Evolutionary conservation across 2,888 invertebrate genomes (phyloP), one percentile per base, ranked within the genome.

Genomic region (Nephrocerus scutellatus): DNA sequence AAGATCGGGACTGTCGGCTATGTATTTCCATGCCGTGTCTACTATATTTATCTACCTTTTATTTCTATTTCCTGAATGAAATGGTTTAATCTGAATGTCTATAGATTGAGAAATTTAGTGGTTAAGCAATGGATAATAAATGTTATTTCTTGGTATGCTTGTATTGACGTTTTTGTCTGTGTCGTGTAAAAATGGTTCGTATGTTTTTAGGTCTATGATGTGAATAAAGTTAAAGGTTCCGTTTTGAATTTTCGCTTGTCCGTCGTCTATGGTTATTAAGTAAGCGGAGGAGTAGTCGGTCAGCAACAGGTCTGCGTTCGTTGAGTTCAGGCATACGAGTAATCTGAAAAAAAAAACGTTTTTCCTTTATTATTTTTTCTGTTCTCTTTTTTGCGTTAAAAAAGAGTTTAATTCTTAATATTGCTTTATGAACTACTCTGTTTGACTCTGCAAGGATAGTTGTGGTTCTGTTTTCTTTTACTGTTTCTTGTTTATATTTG

Each of bases 181-280:
- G 7, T 15, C 32, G 8, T 5, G 14, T 13, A 38, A 6, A 20
- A 38, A 32, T 12, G 15, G 9, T 32, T 39, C 28, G 24, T 33
- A 39, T 22, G 22, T 14, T 2, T 19, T 30, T 5, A 29, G 16
- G 30, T 30, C 34, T 12, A 39, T 34, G 18, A 34, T 12, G 6
- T 34, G 39, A n/a, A 34, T 39, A 4, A 34, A 16, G 23, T 16
- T 34, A 1, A 39, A 13, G 13, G 18, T 30, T 10, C 34, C 30
- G 30, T 35, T 30, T 19, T 35, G 30, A 25, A 35, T 35, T 35
- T 30, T 39, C 9, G 30, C 35, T 8, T 30, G 24, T 25, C 25
- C 30, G 3, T 30, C 12, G 8, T 35, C 23, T 16, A 30, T 34
- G 20, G 30, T n/a, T n/a, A n/a, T n/a, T n/a, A n/a, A n/a, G 22